A percentile compares a stretch with the other conserved stretches of the same genome.
These are phyloP conservation scores for Colius striatus DNA, from an alignment of 2,113 vertebrate species.

Conservation along the genomic window DNA sequence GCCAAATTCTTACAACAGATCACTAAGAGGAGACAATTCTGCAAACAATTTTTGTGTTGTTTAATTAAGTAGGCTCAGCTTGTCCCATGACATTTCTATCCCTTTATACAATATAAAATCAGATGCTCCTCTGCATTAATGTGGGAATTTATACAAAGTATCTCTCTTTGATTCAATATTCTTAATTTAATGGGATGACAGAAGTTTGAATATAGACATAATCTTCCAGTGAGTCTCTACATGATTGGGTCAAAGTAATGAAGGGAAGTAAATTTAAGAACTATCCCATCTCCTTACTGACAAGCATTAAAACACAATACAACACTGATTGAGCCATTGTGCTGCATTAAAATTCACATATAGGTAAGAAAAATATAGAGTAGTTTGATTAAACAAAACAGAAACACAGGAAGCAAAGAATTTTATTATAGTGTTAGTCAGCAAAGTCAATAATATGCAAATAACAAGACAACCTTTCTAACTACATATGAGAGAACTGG, in stretches of 20 bases:
- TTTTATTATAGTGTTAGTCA: neutral
- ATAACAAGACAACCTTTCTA: fast-evolving
- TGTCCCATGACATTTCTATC: neutral
- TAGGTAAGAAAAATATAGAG: neutral
- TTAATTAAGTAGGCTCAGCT: neutral
- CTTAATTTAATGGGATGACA: neutral
- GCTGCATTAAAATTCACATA: neutral
- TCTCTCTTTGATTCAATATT: neutral
- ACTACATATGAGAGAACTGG: neutral
- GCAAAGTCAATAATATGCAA: neutral
- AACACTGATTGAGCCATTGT: neutral
- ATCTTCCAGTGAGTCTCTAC: neutral
- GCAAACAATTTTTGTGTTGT: neutral
- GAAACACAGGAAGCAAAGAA: neutral
- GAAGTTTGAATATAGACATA: neutral
- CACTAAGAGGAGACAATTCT: neutral
- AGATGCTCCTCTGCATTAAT: neutral
- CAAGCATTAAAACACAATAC: neutral
- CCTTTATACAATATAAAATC: neutral
- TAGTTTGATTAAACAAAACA: neutral
- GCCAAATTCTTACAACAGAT: neutral
- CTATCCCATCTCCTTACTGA: neutral
- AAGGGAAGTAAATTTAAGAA: neutral
- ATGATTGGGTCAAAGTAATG: neutral
- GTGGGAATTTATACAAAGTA: neutral